Base-by-base conservation (phyloP, 2,113 vertebrate species). In the Rhynchomys soricoides region DNA sequence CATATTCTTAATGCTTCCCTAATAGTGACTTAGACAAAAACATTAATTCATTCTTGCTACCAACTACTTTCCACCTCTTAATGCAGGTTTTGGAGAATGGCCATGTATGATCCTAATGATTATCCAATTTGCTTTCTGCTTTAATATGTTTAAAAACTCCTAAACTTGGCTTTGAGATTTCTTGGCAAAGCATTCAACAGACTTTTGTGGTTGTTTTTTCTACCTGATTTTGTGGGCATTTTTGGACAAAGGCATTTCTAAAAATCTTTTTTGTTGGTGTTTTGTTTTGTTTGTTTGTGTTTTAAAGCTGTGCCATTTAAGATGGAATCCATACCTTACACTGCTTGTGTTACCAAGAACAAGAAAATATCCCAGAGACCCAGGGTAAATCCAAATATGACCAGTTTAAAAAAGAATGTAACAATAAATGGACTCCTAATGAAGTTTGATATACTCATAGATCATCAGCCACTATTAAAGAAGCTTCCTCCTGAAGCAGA, bases 41-140 rank as follows among this genome's bases (percentile, higher is more conserved):
- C 86, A 96, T 96, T 94, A 90, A 97, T 89, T 95, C 96, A 90
- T 57, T 77, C 21, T 95, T 96, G 64, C 37, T 90, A 92, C 29
- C 5, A 77, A 89, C 21, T 97, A 95, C 93, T 96, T 97, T 96
- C 81, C 64, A 93, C 75, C 0, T 50, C 77, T 96, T 97, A 98
- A 97, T 97, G 96, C 40, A 95, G 55, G 75, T 96, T 96, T 96
- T 97, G 94, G 96, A 97, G 37, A 86, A 16, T 55, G 52, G 94
- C 94, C 95, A 97, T 21, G 62, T 90, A 43, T 78, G 34, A 86
- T 95, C 10, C 95, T 81, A 88, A 93, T 89, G 88, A 92, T 95
- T 88, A 52, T 95, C 22, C 59, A 90, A 66, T 94, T 96, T 95
- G 37, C 16, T 91, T 96, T 95, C 64, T 96, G 22, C n/a, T 78